These are phyloP conservation scores for Cepaea nemoralis DNA, from an alignment of 1,140 invertebrate genomes.

Conservation along the genomic window DNA sequence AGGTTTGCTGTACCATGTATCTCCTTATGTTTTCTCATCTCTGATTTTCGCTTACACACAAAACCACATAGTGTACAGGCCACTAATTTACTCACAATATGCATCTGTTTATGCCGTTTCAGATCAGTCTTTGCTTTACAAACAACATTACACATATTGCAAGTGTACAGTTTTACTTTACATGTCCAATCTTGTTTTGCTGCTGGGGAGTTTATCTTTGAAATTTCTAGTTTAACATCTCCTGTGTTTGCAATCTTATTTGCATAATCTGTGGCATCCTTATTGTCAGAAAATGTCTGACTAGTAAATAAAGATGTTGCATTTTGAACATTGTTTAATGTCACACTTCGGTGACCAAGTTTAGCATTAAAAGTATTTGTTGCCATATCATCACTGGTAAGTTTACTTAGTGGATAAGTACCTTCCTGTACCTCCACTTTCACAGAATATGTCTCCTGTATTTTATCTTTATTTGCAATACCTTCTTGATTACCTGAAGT, in stretches of 20 bases:
- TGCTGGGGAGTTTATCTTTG: too few species aligned
- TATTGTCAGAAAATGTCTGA: not conserved
- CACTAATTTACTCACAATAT: not conserved
- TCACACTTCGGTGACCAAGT: not conserved
- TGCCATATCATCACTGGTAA: not conserved
- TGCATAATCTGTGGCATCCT: not conserved
- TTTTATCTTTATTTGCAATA: not conserved
- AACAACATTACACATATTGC: not conserved
- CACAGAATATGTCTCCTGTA: not conserved
- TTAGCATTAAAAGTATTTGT: not conserved
- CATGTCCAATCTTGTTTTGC: not conserved
- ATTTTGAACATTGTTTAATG: constrained; percentile 10
- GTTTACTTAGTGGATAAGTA: not conserved
- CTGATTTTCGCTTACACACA: constrained; percentile 1
- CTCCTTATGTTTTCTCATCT: constrained; percentile 24
- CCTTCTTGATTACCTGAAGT: not conserved
- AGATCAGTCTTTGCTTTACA: not conserved
- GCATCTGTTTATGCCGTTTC: not conserved
- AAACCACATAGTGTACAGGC: constrained; percentile 4
- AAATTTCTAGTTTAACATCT: too few species aligned
- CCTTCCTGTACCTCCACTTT: not conserved
- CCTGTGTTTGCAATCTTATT: not conserved
- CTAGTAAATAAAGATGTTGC: not conserved
- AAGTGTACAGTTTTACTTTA: not conserved
- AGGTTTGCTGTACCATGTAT: not conserved